Evolutionary conservation across 23 tunicate genomes (phyloP).

Genomic region (Oikopleura vanhoeffeni): DNA sequence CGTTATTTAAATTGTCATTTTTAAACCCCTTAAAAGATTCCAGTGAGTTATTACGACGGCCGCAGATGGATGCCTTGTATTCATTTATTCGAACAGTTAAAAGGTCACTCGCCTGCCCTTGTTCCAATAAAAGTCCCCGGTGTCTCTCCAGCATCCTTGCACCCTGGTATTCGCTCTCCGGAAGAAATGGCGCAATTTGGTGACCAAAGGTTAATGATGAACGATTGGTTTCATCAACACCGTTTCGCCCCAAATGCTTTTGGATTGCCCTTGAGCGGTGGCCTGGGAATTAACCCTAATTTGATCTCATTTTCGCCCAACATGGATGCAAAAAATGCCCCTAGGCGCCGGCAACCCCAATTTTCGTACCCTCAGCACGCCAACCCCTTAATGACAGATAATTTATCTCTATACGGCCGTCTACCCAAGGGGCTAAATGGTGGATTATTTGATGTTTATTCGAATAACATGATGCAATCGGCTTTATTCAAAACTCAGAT

Average conservation of each 20-base stretch:
- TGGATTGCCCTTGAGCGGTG: not conserved
- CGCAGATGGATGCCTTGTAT: not conserved
- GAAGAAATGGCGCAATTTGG: not conserved
- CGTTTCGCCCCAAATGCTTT: not conserved
- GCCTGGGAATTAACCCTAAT: not conserved
- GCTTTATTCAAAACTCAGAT: not conserved
- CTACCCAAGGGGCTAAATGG: not conserved
- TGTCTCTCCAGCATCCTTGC: not conserved
- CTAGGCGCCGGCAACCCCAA: not conserved
- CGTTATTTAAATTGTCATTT: too few species aligned
- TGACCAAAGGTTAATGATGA: not conserved
- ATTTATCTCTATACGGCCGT: not conserved
- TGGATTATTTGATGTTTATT: not conserved
- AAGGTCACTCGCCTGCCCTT: not conserved
- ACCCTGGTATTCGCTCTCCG: not conserved
- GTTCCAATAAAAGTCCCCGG: not conserved
- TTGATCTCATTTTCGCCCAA: not conserved
- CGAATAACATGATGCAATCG: not conserved
- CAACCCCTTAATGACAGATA: not conserved
- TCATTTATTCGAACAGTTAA: not conserved
- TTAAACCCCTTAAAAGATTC: too few species aligned
- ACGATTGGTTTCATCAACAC: not conserved
- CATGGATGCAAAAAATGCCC: not conserved
- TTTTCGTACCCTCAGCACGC: not conserved
- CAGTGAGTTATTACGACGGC: not conserved